Evolutionary conservation across 2,888 invertebrate genomes (phyloP).

Genomic region (Luperina testacea): DNA sequence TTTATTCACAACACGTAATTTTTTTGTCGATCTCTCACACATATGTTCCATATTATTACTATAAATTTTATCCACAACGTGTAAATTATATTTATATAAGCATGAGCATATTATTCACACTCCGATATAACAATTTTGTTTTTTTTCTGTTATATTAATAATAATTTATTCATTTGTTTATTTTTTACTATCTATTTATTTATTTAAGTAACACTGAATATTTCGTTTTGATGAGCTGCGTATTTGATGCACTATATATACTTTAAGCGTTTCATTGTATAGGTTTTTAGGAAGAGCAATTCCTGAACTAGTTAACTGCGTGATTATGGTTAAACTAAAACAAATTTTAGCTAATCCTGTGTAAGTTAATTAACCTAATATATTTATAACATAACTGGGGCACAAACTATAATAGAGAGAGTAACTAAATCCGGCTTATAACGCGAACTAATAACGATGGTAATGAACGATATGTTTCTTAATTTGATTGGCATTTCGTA

Average conservation of each 20-base stretch:
- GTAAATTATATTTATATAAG: conserved; percentile 83
- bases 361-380: conserved; percentile 41
- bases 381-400: conserved; percentile 30
- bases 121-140: conserved; percentile 60
- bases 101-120: conserved; percentile 78
- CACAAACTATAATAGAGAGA: conserved; percentile 21
- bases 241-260: conserved; percentile 51
- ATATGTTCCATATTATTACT: conserved; percentile 67
- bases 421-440: conserved; percentile 34
- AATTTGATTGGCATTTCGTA: conserved; percentile 35
- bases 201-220: conserved; percentile 64
- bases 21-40: conserved; percentile 70
- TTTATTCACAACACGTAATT: conserved; percentile 74
- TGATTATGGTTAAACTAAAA: conserved; percentile 32
- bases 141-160: conserved; percentile 60
- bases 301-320: conserved; percentile 19
- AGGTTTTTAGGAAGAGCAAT: conserved; percentile 24
- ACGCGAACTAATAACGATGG: conserved; percentile 34
- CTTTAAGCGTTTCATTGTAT: conserved; percentile 36
- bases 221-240: conserved; percentile 36
- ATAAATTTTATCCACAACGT: conserved; percentile 72
- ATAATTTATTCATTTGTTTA: conserved; percentile 60
- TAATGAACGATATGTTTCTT: conserved; percentile 27
- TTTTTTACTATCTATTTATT: conserved; percentile 67
- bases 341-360: conserved; percentile 36